Percentiles rank a stretch among this genome's conserved stretches.
These are phyloP conservation scores for Petromus typicus DNA, from an alignment of 2,113 vertebrate genomes.

Conservation along the genomic window DNA sequence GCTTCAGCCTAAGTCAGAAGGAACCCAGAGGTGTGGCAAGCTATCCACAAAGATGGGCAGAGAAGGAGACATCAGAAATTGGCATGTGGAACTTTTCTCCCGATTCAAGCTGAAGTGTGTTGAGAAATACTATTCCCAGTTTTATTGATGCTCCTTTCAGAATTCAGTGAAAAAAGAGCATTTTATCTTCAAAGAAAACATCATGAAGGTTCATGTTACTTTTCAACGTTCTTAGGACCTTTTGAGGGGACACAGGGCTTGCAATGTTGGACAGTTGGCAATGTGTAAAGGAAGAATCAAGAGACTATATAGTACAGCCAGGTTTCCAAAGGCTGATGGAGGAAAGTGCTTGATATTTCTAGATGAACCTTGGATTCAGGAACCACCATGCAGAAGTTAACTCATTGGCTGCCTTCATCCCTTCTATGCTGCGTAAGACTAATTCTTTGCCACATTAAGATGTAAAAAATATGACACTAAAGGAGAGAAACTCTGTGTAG, in stretches of 20 bases:
- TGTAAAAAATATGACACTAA: neutral
- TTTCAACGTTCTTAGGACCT: neutral
- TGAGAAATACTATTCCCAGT: neutral
- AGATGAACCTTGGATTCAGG: neutral
- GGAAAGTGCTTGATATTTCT: neutral
- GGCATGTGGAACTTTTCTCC: neutral
- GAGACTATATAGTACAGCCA: no score
- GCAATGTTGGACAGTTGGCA: neutral
- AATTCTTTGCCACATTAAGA: neutral
- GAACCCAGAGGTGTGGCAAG: conserved; percentile 57
- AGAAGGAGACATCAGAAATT: neutral
- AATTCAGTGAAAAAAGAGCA: conserved; percentile 2
- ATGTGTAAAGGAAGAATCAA: neutral
- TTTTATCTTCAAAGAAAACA: neutral
- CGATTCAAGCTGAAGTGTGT: neutral
- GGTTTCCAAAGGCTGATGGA: neutral
- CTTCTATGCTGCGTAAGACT: neutral
- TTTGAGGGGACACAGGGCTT: neutral
- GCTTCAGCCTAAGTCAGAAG: conserved; percentile 64
- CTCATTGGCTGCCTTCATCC: neutral
- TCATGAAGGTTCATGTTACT: neutral
- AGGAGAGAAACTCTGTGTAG: fast-evolving
- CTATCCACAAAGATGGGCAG: conserved; percentile 33
- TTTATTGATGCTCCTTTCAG: neutral
- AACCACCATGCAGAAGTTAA: neutral